phyloP scores from a whole-genome alignment of 2,797 vertebrate genomes.

The Eulemur mongoz region DNA sequence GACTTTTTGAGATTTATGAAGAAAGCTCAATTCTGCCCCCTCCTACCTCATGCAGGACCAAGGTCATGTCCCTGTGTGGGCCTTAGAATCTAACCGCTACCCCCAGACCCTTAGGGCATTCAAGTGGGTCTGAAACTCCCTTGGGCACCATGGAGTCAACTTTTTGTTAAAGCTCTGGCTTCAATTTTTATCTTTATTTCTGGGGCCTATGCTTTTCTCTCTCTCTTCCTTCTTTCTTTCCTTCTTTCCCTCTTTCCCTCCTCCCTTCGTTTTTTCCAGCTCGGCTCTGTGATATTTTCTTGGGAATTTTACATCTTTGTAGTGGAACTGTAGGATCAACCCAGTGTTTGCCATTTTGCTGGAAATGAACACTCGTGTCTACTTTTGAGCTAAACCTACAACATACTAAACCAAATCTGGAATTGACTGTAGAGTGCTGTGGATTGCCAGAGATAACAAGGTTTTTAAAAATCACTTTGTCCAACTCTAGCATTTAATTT shows the following conservation, averaged over 20 bases:
- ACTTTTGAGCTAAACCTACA: background rate
- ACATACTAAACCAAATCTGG: background rate
- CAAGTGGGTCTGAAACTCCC: background rate
- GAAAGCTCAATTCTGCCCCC: background rate
- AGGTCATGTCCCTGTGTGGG: background rate
- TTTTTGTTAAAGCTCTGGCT: background rate
- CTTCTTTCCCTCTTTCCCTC: background rate
- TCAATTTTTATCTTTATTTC: background rate
- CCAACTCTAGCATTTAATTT: background rate
- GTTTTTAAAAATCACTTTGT: background rate
- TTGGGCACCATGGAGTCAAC: background rate
- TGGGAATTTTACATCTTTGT: background rate
- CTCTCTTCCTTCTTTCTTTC: background rate
- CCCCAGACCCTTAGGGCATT: background rate
- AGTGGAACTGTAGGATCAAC: background rate
- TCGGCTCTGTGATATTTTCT: background rate
- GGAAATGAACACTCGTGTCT: background rate
- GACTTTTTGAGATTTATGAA: background rate
- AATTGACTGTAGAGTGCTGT: background rate
- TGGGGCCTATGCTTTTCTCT: background rate
- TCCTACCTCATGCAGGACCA: background rate
- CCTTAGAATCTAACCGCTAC: background rate
- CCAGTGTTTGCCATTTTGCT: background rate
- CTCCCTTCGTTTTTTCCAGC: background rate
- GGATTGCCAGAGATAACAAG: background rate